A percentile compares a stretch with the other conserved stretches of the same genome.
Evolutionary conservation across 2,888 invertebrate species (phyloP).

Genomic region (Mesoligia furuncula): DNA sequence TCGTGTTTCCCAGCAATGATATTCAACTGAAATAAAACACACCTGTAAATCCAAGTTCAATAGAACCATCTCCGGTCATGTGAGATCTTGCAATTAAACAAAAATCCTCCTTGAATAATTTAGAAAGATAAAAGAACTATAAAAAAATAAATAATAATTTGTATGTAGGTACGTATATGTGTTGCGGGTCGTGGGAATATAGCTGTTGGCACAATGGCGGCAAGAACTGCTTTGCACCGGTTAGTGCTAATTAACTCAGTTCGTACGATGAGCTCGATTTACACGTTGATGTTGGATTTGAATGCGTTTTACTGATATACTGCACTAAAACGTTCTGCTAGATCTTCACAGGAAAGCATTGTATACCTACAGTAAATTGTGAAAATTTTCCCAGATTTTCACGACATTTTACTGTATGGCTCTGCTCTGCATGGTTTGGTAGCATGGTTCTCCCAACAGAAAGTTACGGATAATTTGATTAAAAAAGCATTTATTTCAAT

Average conservation of each 20-base stretch:
- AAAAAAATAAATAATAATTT: conserved; percentile 59
- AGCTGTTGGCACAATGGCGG: conserved; percentile 74
- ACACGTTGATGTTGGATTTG: conserved; percentile 50
- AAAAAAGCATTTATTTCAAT: too few relatives aligned
- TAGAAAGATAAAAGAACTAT: conserved; percentile 62
- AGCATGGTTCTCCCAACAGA: not conserved
- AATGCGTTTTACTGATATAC: conserved; percentile 49
- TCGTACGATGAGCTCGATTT: conserved; percentile 56
- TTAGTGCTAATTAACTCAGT: conserved; percentile 80
- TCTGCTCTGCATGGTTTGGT: too few relatives aligned
- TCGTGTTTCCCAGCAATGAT: conserved; percentile 5
- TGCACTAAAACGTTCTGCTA: not conserved
- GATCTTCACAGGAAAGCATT: not conserved
- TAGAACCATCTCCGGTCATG: conserved; percentile 59
- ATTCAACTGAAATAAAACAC: conserved; percentile 11
- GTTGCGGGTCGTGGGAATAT: conserved; percentile 78
- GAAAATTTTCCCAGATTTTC: not conserved
- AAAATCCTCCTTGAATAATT: conserved; percentile 58
- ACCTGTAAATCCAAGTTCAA: conserved; percentile 55
- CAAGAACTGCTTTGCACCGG: conserved; percentile 77
- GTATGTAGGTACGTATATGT: conserved; percentile 56
- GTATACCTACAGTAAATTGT: not conserved
- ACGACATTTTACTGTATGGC: too few relatives aligned
- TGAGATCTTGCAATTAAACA: conserved; percentile 62
- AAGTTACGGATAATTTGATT: not conserved